Evolutionary conservation across 2,888 invertebrate species (phyloP), one percentile per base, ranked within the genome.

Genomic region (Apoda limacodes): DNA sequence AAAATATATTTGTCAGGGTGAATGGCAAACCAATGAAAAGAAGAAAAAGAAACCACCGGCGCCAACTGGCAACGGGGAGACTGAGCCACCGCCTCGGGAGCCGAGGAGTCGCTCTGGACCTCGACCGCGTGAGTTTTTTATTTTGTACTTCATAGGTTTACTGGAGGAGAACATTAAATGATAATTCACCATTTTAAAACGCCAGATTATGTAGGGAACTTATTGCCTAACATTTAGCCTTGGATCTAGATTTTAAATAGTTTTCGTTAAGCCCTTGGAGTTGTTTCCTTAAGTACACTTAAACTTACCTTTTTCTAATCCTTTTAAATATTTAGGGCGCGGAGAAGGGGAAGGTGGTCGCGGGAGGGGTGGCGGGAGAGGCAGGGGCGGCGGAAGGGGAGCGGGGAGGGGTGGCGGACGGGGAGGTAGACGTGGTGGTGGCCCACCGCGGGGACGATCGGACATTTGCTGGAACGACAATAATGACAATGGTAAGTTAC

Each of bases 21-120:
- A 92, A 60, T 94, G 94, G 93, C 92, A 91, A 58, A 90, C 88
- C 37, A 86, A 83, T 32, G 90, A 92, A 43, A 93, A 93, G 78
- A 94, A 93, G 83, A 93, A 92, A 83, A 93, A 92, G 76, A 89
- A 88, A 60, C 87, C 88, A 34, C 83, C 86, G 17, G 83, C 83
- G 45, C 65, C 83, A 40, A 68, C 83, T 40, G 69, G 68, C 46
- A 74, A 74, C 53, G 74, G 74, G 2, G 76, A 75, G 29, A 45
- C 56, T 3, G 69, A 71, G 38, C 53, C 65, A n/a, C 52, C 56
- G 13, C 55, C 61, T 9, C 62, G 66, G 27, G 60, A 46, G 25
- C 32, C 46, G n/a, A 49, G 52, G 34, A 37, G 38, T 15, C 56
- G 70, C 39, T 60, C 69, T 32, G 67, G 64, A 1, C 63, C 66